phyloP scores from a whole-genome alignment of 1,140 invertebrate species.

The Lepidurus couesii region DNA sequence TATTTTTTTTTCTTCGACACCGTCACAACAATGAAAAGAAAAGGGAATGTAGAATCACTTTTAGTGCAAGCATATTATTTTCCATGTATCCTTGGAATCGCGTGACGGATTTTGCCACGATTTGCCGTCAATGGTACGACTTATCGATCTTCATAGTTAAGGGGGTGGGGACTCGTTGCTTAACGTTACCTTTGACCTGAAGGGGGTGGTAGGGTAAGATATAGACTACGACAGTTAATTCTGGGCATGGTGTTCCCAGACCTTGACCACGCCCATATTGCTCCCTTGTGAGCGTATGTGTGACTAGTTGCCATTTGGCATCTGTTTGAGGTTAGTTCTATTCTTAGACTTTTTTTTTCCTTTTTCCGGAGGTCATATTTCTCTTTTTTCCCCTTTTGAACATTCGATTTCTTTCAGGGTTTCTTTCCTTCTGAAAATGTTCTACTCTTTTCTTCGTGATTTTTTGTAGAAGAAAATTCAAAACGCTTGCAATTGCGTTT shows the following conservation, averaged over 20 bases:
- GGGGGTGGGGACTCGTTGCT: background rate
- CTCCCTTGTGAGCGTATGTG: constrained; percentile 6
- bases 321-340: background rate
- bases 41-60: background rate
- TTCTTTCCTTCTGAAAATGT: no score
- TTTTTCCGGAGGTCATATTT: background rate
- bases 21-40: background rate
- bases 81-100: background rate
- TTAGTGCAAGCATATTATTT: background rate
- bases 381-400: background rate
- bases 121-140: background rate
- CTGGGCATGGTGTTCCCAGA: background rate
- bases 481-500: no score
- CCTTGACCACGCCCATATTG: background rate
- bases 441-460: no score
- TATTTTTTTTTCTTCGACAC: no score
- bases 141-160: background rate
- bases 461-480: no score
- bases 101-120: background rate
- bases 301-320: constrained; percentile 17
- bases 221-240: background rate
- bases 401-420: background rate
- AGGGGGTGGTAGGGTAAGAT: background rate
- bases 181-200: constrained; percentile 1
- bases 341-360: background rate